phyloP scores from a whole-genome alignment of 2,113 vertebrate genomes.

The Gymnocephalus cernua region DNA sequence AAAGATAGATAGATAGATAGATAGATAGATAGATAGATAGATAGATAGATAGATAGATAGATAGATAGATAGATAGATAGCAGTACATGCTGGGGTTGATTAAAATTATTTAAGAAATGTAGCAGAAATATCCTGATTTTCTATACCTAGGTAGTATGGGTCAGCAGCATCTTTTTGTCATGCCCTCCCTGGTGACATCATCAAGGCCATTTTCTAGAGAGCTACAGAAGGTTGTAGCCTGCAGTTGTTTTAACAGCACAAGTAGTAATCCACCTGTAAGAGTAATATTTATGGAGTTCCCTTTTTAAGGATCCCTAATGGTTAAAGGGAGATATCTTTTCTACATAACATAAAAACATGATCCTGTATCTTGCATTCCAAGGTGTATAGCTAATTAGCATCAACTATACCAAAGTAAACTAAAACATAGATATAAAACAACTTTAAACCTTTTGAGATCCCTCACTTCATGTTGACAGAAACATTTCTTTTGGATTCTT shows the following conservation, averaged over 20 bases:
- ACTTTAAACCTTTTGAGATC: background rate
- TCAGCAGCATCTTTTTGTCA: background rate
- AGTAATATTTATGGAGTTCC: background rate
- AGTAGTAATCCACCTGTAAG: background rate
- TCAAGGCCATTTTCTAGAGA: background rate
- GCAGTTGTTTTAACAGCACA: background rate
- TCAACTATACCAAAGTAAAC: background rate
- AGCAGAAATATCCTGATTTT: no score
- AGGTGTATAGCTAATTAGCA: constrained; percentile 9
- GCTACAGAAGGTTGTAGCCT: background rate
- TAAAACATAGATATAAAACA: background rate
- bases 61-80: no score
- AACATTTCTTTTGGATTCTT: constrained; percentile 7
- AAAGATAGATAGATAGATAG: no score
- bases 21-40: no score
- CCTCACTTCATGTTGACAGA: background rate
- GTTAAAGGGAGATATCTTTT: background rate
- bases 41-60: no score
- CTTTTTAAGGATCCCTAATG: background rate
- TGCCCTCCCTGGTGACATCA: background rate
- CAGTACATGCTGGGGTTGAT: no score
- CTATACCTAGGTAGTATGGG: no score
- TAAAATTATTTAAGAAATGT: no score
- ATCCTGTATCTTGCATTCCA: background rate
- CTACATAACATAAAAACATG: background rate